A percentile compares a stretch with the other conserved stretches of the same genome.
Conservation (phyloP, 2,797 vertebrate genomes). For the Eidolon dupreanum region DNA sequence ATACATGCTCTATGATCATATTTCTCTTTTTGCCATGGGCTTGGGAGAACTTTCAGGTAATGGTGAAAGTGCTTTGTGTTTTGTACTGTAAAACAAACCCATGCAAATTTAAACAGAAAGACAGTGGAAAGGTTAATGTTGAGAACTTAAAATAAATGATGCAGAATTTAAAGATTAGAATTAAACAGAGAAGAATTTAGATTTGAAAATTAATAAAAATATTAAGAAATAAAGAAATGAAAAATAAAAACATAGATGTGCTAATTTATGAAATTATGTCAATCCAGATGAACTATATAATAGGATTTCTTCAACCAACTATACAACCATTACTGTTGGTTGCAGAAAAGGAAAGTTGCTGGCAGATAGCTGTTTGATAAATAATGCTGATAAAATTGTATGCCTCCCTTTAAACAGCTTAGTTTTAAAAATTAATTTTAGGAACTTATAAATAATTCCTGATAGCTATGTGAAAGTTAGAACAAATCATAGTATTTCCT, state of each 20-base stretch:
- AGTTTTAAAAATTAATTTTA: conserved; percentile 57
- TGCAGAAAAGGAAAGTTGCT: not conserved
- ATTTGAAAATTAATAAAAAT: conserved; percentile 35
- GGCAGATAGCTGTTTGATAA: conserved; percentile 23
- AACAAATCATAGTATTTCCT: not conserved
- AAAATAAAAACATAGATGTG: conserved; percentile 43
- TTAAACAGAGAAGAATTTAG: conserved; percentile 24
- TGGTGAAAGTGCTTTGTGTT: conserved; percentile 24
- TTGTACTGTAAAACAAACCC: conserved; percentile 39
- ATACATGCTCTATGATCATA: not conserved
- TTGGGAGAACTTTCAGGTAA: conserved; percentile 51
- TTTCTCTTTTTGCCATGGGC: not conserved
- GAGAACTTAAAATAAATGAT: conserved; percentile 36
- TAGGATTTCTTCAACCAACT: conserved; percentile 1
- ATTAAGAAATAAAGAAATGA: conserved; percentile 4
- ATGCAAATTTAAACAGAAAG: conserved; percentile 35
- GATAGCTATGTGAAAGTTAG: not conserved
- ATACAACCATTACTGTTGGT: not conserved
- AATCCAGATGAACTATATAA: conserved; percentile 45
- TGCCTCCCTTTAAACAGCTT: not conserved
- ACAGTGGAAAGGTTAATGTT: not conserved
- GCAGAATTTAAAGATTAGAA: conserved; percentile 8
- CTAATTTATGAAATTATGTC: conserved; percentile 37
- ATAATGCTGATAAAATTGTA: not conserved
- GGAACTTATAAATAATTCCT: conserved; percentile 36